Evolutionary conservation across 92 coral and sea anemone genomes (phyloP), one percentile per base, ranked within the genome.

Genomic region (Ricordea florida): DNA sequence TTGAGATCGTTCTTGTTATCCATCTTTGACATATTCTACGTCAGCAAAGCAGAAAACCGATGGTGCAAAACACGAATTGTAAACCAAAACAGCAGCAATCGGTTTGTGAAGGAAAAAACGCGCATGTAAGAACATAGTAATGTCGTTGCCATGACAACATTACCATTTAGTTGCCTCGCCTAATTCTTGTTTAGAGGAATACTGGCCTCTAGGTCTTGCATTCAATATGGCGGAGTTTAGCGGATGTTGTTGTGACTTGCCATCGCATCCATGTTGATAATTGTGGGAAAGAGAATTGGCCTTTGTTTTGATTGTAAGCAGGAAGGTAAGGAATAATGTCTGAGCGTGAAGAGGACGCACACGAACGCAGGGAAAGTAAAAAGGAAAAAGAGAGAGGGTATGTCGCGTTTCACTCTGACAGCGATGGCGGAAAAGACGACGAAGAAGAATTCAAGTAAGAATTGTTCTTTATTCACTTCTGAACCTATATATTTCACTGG

Each of bases 311-410:
- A 79, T 16, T 47, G 55, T 69, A 76, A 74, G 71, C 30, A 62
- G 77, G 26, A 63, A 58, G 15, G 15, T 63, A n/a, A n/a, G n/a
- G n/a, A n/a, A n/a, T 78, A 5, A 84, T 84, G 72, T 82, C 93
- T 35, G 98, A 94, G 34, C 89, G 90, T 40, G 98, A 94, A 66
- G 98, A 94, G 25, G 93, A 91, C 28, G 87, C 31, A 10, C 73
- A 44, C 24, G 94, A 94, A 10, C 72, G 93, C 35, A 94, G 84
- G 47, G 97, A 94, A 34, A 82, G 80, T 46, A 94, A 92, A 52
- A 94, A 87, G 58, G 97, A 91, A 16, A 90, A 83, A 46, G 98
- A 94, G 30, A 94, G 92, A 52, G 98, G 97, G 0, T 94, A 94
- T 46, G 81, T 84, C 9, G 98, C 98, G 0, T 94, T 94, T 66